Evolutionary conservation across 1,140 invertebrate species (phyloP), one percentile per base, ranked within the genome.

Genomic region (Olivierus martensii): DNA sequence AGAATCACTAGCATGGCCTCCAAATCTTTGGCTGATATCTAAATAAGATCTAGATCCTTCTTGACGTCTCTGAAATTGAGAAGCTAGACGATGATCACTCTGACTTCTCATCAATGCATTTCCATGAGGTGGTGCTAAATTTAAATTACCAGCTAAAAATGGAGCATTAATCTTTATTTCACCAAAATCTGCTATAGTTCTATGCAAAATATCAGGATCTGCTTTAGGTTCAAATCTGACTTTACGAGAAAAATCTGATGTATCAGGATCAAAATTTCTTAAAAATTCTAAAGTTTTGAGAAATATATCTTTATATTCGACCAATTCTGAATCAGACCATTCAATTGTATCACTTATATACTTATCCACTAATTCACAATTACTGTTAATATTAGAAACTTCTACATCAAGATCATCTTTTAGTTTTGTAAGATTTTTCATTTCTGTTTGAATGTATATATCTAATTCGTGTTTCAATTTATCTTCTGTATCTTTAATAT

Each of bases 291-390:
- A 34, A 2, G 87, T 92, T 69, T 86, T 88, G 3, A 92, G 70
- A 69, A 93, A 92, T 50, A 92, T 86, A 68, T 93, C 88, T 73
- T 92, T 93, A 42, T 88, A 85, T 63, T 91, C 87, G 71, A 92
- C 51, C 17, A 60, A 37, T 53, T 60, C 59, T 53, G 80, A 80
- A 63, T 93, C 69, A 15, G 67, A 59, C 61, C 39, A 66, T 41
- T 63, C 59, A 51, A 62, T 63, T 58, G 83, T 84, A 62, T 87
- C 80, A 64, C 83, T 82, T 77, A 91, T 84, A 70, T 90, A 81
- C 69, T 72, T 88, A 70, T 97, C 91, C 15, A 87, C 87, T 56
- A 94, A 75, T 69, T 97, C 91, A 73, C 89, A 94, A 69, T 95
- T 96, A 65, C 87, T 89, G 62, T 83, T 77, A 53, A 95, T 90